A percentile compares a stretch with the other conserved stretches of the same genome.
phyloP scores from a whole-genome alignment of 2,113 vertebrate genomes.

The Plotosus lineatus region DNA sequence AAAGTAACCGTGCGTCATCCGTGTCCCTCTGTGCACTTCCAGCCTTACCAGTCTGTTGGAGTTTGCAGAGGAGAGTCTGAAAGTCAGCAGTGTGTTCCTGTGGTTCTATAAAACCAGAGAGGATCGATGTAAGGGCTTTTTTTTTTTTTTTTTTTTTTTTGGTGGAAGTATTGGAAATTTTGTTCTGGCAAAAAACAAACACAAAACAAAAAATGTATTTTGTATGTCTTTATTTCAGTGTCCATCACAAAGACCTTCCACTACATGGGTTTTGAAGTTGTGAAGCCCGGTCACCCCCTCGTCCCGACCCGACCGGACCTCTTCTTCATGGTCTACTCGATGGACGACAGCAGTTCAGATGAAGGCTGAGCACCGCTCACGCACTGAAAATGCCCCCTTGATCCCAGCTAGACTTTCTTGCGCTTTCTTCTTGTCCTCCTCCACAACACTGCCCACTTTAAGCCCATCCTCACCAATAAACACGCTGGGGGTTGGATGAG shows the following conservation, averaged over 20 bases:
- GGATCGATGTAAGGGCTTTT: slow-evolving; percentile 83
- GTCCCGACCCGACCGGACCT: slow-evolving; percentile 86
- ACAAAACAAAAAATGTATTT: too few species aligned
- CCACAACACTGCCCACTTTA: background rate
- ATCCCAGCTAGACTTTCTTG: slow-evolving; percentile 25
- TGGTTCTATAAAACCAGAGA: slow-evolving; percentile 95
- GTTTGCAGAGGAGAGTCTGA: slow-evolving; percentile 96
- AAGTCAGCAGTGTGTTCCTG: slow-evolving; percentile 90
- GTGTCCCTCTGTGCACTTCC: slow-evolving; percentile 50
- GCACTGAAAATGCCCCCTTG: slow-evolving; percentile 16
- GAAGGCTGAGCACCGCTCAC: slow-evolving; percentile 79
- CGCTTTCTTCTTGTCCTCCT: background rate
- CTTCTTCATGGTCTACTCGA: slow-evolving; percentile 94
- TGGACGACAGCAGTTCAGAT: slow-evolving; percentile 90
- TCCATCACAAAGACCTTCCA: slow-evolving; percentile 93
- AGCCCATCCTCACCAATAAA: slow-evolving; percentile 19
- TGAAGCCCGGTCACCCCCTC: slow-evolving; percentile 88
- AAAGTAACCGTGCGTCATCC: slow-evolving; percentile 56
- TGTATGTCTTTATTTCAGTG: slow-evolving; percentile 67
- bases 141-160: background rate
- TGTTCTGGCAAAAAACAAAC: too few species aligned
- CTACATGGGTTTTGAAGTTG: slow-evolving; percentile 95
- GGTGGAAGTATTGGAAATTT: too few species aligned
- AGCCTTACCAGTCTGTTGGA: slow-evolving; percentile 91
- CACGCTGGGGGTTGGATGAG: background rate